Conservation (phyloP, 2,888 invertebrate species). For the Drosophila nigricruria region DNA sequence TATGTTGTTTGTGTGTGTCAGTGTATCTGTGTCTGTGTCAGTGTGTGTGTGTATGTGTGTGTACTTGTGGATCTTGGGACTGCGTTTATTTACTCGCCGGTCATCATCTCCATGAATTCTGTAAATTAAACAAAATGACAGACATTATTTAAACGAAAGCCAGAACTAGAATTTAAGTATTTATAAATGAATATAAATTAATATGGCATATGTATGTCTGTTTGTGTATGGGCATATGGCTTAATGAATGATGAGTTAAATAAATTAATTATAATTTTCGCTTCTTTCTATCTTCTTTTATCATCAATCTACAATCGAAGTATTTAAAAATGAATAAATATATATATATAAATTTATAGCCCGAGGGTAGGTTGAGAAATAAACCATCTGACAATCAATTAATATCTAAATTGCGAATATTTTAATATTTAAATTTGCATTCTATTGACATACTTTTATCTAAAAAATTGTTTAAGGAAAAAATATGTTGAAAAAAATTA, state of each 20-base stretch:
- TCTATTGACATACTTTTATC: too few species aligned
- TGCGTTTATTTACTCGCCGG: slow-evolving; percentile 90
- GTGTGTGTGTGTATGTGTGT: slow-evolving; percentile 20
- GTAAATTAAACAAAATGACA: slow-evolving; percentile 86
- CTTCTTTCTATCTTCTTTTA: neutral
- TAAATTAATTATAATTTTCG: neutral
- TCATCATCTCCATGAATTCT: slow-evolving; percentile 99
- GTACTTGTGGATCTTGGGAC: slow-evolving; percentile 41
- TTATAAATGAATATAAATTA: slow-evolving; percentile 54
- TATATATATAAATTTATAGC: neutral
- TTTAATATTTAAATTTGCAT: too few species aligned
- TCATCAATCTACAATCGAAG: slow-evolving; percentile 3
- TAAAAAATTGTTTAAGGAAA: too few species aligned
- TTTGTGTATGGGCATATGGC: neutral
- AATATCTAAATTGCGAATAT: neutral
- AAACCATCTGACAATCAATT: neutral
- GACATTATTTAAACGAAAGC: slow-evolving; percentile 55
- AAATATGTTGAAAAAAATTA: too few species aligned
- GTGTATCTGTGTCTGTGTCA: neutral
- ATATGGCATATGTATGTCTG: slow-evolving; percentile 16
- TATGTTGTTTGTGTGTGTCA: slow-evolving; percentile 19
- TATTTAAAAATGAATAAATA: neutral
- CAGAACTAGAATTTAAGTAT: slow-evolving; percentile 22
- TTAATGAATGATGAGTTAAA: neutral
- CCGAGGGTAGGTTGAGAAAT: neutral